Base-by-base conservation (phyloP, 1,140 invertebrate genomes). In the Parasteatoda tepidariorum region DNA sequence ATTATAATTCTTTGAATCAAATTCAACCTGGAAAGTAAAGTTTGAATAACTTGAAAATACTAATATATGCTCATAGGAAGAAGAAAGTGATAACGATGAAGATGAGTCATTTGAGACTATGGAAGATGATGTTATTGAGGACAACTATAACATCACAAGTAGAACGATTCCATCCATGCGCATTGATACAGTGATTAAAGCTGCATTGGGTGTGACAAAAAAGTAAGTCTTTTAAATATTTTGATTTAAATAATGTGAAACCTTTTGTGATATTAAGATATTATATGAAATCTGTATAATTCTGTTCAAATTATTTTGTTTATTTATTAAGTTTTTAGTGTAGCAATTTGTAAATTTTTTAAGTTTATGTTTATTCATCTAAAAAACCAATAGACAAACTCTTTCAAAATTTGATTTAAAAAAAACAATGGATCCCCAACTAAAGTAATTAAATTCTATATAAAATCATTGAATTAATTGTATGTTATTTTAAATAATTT, bases 121-220 rank as follows among this genome's bases (percentile, higher is more conserved):
- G 41, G 61, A 66, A n/a, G 18, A 33, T 13, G 66, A 82, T 57
- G 79, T 62, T 22, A 71, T 41, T n/a, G 68, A 18, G 7, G 79
- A 82, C 48, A 18, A 18, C 6, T 28, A 11, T 34, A 81, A 81
- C 59, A 2, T 59, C 5, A 33, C 71, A 5, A 34, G 26, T n/a
- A 82, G 54, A 82, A 13, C 24, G 1, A 15, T 82, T 30, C 24
- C 54, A 31, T 82, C 79, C 48, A n/a, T 82, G 26, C 31, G 79
- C 4, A 11, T 82, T 34, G 79, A 82, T 73, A 41, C 55, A 5
- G 11, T 82, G 38, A 5, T 82, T 30, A 82, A 82, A 71, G 79
- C 79, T 41, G 79, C 28, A 22, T 24, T 82, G 26, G 67, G 67
- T 33, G 71, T 64, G 11, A 61, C 79, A 28, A 82, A 71, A 62